Evolutionary conservation across 2,113 vertebrate genomes (phyloP), one percentile per base, ranked within the genome.

Genomic region (Python bivittatus): DNA sequence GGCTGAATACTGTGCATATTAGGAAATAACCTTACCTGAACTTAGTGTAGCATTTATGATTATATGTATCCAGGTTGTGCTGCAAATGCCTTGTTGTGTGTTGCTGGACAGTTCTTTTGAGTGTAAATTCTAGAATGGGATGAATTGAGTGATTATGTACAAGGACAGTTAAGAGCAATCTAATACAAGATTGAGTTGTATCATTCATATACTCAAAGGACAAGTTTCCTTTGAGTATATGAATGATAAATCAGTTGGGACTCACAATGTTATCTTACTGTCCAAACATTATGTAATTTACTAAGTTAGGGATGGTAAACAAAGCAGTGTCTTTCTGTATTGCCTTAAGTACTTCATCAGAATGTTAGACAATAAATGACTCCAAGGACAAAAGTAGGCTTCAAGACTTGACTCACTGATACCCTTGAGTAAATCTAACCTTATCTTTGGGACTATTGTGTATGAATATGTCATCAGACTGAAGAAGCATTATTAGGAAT

Each of bases 241-340:
- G 44, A 27, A 57, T 88, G 64, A 22, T 12, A 89, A 53, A 85
- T 84, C 2, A 3, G 29, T 27, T 23, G 56, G 29, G 22, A 8
- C 10, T 58, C 44, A 64, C 10, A 13, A 27, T 84, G 42, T 84
- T 89, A 89, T 89, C 88, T 56, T 38, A 8, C 79, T 92, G 6
- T 57, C 15, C 83, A 92, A 92, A 52, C 79, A 85, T 89, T 44
- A 92, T 57, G n/a, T 92, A 57, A 54, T 27, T 92, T 57, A 53
- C 84, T 91, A 84, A 88, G 84, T 15, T 89, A 48, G 2, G n/a
- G 23, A 84, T 33, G 13, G 56, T 56, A 88, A 92, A 84, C 54
- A 87, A 91, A 92, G 25, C 25, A 17, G 27, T 52, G 64, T 83
- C 60, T 29, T 48, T 48, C 6, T 58, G 13, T 86, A 54, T 54